These are phyloP conservation scores for Sinosuthora webbiana DNA, from an alignment of 2,113 vertebrate species.

Conservation along the genomic window DNA sequence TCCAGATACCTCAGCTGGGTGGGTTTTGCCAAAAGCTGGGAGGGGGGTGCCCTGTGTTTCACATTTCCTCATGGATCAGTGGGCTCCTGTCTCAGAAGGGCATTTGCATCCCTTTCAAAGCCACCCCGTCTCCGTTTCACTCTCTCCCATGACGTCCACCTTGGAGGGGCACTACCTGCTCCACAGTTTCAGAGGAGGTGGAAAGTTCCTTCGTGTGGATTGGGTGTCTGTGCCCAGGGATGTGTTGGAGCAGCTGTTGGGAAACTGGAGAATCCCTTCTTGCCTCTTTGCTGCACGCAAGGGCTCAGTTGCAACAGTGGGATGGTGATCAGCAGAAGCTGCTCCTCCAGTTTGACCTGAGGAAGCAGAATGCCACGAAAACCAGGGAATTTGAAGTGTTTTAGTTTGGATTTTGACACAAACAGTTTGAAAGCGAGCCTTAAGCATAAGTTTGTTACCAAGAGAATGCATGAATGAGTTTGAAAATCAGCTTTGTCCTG, in stretches of 20 bases:
- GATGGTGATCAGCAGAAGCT: background rate
- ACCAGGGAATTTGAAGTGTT: background rate
- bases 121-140: rapidly evolving
- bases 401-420: background rate
- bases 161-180: background rate
- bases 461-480: background rate
- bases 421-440: background rate
- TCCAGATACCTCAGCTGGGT: background rate
- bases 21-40: background rate
- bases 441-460: background rate
- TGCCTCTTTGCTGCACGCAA: background rate
- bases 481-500: background rate
- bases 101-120: background rate
- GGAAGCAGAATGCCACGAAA: background rate
- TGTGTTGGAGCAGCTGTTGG: constrained; percentile 47
- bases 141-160: background rate
- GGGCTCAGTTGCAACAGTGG: background rate
- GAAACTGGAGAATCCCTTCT: background rate
- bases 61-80: background rate
- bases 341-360: background rate
- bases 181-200: background rate
- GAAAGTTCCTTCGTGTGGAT: background rate
- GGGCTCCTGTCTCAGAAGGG: background rate
- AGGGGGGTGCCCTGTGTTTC: background rate
- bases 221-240: background rate